Conservation (phyloP, 2,888 invertebrate species). For the Linyphia triangularis region DNA sequence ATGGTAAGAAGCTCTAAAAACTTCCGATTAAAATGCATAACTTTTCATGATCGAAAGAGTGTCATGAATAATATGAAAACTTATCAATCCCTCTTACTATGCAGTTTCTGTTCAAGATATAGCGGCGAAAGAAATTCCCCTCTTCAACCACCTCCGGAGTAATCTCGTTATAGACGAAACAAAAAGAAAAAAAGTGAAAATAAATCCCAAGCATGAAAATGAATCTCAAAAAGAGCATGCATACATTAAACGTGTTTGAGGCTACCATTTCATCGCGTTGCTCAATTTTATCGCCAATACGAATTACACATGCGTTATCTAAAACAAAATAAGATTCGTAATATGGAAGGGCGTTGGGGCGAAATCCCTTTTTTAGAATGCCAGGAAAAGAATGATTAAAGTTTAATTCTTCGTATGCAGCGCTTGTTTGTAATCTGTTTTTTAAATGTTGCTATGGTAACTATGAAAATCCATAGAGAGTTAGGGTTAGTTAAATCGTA, state of each 20-base stretch:
- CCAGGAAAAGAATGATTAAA: not conserved
- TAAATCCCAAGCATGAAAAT: not conserved
- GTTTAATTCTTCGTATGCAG: not conserved
- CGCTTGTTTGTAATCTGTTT: too few relatives aligned
- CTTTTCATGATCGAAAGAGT: conserved; percentile 4
- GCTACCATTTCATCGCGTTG: not conserved
- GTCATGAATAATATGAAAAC: conserved; percentile 51
- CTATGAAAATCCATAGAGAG: too few relatives aligned
- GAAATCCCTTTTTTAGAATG: not conserved
- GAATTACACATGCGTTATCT: conserved; percentile 27
- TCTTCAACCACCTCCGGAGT: not conserved
- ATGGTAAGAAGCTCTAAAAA: not conserved
- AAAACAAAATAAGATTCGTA: not conserved
- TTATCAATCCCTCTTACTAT: conserved; percentile 29
- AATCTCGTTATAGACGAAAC: conserved; percentile 7
- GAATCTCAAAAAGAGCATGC: conserved; percentile 8
- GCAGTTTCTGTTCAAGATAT: not conserved
- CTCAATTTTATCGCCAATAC: conserved; percentile 1
- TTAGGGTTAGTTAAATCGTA: too few relatives aligned
- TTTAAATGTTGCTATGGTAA: too few relatives aligned
- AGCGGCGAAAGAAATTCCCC: not conserved
- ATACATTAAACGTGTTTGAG: conserved; percentile 26
- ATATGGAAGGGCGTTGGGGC: not conserved
- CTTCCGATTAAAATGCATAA: conserved; percentile 35
- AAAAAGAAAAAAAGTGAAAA: not conserved